Conservation (phyloP, 2,113 vertebrate species). For the Psammodynastes pulverulentus region DNA sequence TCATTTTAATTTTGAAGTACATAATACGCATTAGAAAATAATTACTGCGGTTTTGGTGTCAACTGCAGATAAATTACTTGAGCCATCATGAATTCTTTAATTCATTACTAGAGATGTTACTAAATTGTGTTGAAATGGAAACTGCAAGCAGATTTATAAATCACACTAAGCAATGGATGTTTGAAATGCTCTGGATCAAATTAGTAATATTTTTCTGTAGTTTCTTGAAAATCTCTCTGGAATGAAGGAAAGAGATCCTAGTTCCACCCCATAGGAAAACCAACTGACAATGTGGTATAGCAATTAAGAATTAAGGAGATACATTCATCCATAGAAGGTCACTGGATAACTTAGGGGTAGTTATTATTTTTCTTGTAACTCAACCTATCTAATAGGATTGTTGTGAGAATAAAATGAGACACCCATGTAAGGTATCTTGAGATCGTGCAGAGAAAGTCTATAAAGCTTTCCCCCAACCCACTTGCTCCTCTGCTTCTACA, state of each 20-base stretch:
- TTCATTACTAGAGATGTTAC: background rate
- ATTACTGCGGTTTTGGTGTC: conserved; percentile 36
- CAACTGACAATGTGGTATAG: background rate
- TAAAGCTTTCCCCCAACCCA: background rate
- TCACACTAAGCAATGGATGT: background rate
- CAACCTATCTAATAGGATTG: background rate
- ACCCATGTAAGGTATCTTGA: background rate
- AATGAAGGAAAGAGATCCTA: background rate
- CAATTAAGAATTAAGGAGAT: background rate
- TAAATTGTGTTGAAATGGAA: background rate
- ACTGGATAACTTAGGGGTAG: background rate
- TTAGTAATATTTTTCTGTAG: background rate
- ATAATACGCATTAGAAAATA: background rate
- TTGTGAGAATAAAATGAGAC: background rate
- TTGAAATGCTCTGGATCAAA: background rate
- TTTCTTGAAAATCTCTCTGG: background rate
- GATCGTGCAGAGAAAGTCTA: background rate
- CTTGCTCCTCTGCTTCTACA: background rate
- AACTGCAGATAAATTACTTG: conserved; percentile 17
- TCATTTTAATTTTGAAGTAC: background rate
- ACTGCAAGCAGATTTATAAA: background rate
- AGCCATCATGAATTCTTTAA: conserved; percentile 7
- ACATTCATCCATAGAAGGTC: background rate
- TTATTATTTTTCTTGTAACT: background rate
- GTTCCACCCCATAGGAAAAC: background rate